These are phyloP conservation scores for Latrodectus elegans DNA, from an alignment of 2,888 invertebrate species.

Conservation along the genomic window DNA sequence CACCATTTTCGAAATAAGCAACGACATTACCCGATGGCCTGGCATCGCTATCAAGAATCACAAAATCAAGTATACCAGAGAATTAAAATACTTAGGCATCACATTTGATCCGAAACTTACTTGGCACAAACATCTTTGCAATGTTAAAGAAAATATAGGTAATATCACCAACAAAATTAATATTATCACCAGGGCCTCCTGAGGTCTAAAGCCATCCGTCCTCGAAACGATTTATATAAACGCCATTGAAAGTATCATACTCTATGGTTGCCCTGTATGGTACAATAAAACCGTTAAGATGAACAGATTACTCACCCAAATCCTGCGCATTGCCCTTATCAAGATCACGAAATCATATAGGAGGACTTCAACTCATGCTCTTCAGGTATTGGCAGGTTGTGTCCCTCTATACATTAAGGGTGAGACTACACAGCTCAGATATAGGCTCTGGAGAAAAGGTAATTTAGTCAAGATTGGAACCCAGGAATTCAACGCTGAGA, in stretches of 20 bases:
- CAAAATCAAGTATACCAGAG: too few species aligned
- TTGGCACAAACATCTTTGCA: too few species aligned
- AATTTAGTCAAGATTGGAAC: too few species aligned
- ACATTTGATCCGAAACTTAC: too few species aligned
- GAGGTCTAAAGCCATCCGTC: background rate
- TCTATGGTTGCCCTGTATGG: background rate
- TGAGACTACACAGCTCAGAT: background rate
- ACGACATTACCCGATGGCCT: too few species aligned
- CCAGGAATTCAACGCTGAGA: too few species aligned
- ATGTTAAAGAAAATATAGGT: background rate
- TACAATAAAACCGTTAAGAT: background rate
- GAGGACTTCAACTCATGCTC: background rate
- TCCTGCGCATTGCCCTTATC: background rate
- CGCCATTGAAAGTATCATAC: background rate
- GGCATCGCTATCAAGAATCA: too few species aligned
- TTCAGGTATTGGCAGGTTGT: constrained; percentile 1
- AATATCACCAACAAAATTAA: background rate
- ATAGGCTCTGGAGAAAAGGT: too few species aligned
- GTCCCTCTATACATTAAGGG: background rate
- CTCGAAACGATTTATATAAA: background rate
- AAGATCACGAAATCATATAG: background rate
- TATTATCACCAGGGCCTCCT: background rate
- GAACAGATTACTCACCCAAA: background rate
- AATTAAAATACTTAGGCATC: too few species aligned
- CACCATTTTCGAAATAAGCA: too few species aligned